Percentiles rank a stretch among this genome's conserved stretches.
These are phyloP conservation scores for Pedetes capensis DNA, from an alignment of 2,113 vertebrate genomes.

Conservation along the genomic window DNA sequence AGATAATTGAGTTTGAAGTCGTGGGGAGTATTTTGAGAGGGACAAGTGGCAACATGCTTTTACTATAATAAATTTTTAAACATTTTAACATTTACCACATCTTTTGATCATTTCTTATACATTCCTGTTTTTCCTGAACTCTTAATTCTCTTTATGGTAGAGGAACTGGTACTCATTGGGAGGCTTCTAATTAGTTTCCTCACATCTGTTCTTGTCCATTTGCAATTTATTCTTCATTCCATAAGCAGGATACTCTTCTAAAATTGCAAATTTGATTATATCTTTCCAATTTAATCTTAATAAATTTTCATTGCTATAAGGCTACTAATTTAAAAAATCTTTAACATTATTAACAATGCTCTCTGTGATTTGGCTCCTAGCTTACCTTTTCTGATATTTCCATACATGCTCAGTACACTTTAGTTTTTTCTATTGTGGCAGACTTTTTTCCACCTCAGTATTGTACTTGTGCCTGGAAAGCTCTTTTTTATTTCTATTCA, in stretches of 20 bases:
- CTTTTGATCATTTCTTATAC: constrained; percentile 18
- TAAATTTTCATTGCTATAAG: background rate
- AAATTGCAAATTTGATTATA: background rate
- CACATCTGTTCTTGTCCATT: background rate
- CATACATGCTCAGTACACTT: background rate
- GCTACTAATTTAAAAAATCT: background rate
- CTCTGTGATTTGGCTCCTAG: background rate
- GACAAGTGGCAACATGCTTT: too few species aligned
- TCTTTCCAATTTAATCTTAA: background rate
- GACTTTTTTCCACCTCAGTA: background rate
- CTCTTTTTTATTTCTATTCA: background rate
- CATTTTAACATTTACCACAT: too few species aligned
- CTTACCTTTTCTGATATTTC: background rate
- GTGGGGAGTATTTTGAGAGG: too few species aligned
- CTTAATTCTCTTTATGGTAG: background rate
- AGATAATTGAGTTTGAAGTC: too few species aligned
- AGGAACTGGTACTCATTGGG: background rate
- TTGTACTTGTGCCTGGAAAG: background rate
- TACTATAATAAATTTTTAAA: too few species aligned
- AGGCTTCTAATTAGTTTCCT: background rate
- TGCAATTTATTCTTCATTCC: background rate
- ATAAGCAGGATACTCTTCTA: background rate
- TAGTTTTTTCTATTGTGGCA: background rate
- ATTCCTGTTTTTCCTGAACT: background rate
- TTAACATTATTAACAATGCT: background rate